Evolutionary conservation across 2,888 invertebrate species (phyloP).

Genomic region (Panzeria rudis): DNA sequence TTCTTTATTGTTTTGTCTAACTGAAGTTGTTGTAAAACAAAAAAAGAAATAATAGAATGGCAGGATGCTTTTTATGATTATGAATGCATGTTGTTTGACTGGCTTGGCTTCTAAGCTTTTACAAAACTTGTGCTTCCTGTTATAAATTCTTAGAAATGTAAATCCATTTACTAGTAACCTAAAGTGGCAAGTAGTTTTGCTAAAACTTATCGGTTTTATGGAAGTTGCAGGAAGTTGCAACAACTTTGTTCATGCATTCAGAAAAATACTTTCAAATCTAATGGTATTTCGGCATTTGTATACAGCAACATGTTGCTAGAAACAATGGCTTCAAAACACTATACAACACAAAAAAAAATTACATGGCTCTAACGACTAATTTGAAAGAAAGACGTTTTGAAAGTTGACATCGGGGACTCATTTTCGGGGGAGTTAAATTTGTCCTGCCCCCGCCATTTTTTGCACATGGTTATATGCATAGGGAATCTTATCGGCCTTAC

Average conservation of each 20-base stretch:
- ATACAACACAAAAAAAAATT: too few relatives aligned
- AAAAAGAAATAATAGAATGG: slow-evolving; percentile 39
- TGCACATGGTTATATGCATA: too few relatives aligned
- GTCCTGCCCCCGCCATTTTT: too few relatives aligned
- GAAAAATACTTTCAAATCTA: background rate
- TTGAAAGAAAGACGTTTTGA: too few relatives aligned
- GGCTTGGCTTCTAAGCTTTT: slow-evolving; percentile 25
- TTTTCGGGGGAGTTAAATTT: too few relatives aligned
- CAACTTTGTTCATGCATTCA: background rate
- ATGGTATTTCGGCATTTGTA: background rate
- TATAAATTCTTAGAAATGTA: slow-evolving; percentile 64
- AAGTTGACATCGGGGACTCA: too few relatives aligned
- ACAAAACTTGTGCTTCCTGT: slow-evolving; percentile 61
- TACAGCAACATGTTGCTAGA: slow-evolving; percentile 17
- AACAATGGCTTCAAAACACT: background rate
- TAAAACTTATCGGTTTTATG: slow-evolving; percentile 13
- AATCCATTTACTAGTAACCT: slow-evolving; percentile 49
- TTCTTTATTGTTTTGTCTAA: slow-evolving; percentile 57
- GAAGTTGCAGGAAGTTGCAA: slow-evolving; percentile 41
- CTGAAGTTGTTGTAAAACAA: slow-evolving; percentile 53
- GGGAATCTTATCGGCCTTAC: too few relatives aligned
- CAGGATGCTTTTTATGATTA: slow-evolving; percentile 43
- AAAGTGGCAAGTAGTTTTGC: slow-evolving; percentile 33
- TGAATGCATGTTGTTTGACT: slow-evolving; percentile 44
- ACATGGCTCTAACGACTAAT: too few relatives aligned